A percentile compares a stretch with the other conserved stretches of the same genome.
phyloP scores from a whole-genome alignment of 2,113 vertebrate genomes.

The Cyprinodon brontotheroides region DNA sequence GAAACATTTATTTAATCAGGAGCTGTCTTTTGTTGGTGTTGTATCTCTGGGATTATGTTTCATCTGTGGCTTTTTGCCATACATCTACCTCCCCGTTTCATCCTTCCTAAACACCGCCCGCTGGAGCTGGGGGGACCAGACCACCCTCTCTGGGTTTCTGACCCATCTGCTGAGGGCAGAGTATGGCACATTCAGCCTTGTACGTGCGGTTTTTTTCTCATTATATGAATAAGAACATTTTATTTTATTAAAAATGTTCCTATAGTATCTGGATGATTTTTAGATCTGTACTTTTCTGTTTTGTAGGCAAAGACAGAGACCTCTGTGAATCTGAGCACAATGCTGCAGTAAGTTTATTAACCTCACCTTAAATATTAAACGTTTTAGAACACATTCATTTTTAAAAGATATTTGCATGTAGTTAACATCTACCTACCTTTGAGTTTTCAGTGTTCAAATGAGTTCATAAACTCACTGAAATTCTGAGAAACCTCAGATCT shows the following conservation, averaged over 20 bases:
- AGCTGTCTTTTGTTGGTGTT: conserved; percentile 80
- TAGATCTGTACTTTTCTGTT: conserved; percentile 24
- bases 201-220: conserved; percentile 54
- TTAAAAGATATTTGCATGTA: not conserved
- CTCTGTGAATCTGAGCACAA: conserved; percentile 78
- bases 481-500: too few relatives aligned
- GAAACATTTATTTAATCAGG: conserved; percentile 74
- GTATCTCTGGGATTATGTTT: conserved; percentile 84
- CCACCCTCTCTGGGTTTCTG: conserved; percentile 87
- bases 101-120: conserved; percentile 88
- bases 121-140: conserved; percentile 99
- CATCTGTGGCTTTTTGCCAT: conserved; percentile 87
- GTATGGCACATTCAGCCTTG: conserved; percentile 98
- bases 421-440: not conserved
- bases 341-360: conserved; percentile 85
- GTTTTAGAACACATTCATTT: not conserved
- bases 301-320: conserved; percentile 89
- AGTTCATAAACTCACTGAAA: not conserved
- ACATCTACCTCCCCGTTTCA: conserved; percentile 90
- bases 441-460: not conserved
- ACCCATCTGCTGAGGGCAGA: conserved; percentile 94
- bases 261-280: not conserved
- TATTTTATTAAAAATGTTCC: not conserved
- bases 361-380: not conserved
- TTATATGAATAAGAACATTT: not conserved